Conservation (phyloP, 2,797 vertebrate genomes). For the Muscicapa comitata region DNA sequence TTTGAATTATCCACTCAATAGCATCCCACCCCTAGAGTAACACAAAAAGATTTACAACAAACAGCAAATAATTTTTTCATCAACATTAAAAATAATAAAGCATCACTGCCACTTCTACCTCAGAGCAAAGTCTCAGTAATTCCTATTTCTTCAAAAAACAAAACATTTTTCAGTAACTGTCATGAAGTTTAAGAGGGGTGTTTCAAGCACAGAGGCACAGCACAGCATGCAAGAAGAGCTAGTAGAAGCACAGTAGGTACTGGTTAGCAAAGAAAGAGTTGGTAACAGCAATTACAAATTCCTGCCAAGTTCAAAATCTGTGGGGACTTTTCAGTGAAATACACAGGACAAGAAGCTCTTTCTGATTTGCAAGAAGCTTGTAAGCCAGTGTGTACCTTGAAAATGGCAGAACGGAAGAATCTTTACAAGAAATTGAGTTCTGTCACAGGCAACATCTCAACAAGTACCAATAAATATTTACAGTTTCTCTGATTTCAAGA, state of each 20-base stretch:
- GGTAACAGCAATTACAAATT: neutral
- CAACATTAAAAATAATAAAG: neutral
- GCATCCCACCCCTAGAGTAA: conserved; percentile 95
- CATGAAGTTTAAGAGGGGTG: neutral
- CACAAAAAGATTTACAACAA: conserved; percentile 71
- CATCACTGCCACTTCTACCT: neutral
- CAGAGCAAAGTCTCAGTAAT: neutral
- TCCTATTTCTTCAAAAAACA: neutral
- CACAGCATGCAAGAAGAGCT: neutral
- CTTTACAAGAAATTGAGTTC: neutral
- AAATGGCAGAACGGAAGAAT: neutral
- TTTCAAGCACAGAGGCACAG: neutral
- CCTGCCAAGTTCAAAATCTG: neutral
- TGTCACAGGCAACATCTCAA: neutral
- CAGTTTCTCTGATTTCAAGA: neutral
- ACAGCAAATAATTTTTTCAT: conserved; percentile 2
- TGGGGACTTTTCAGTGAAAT: neutral
- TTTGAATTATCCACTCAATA: conserved; percentile 99
- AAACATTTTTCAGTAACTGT: neutral
- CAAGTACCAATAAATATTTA: neutral
- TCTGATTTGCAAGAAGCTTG: neutral
- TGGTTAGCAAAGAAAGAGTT: neutral
- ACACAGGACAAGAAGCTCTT: neutral
- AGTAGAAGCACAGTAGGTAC: neutral
- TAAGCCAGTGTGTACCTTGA: neutral